These are phyloP conservation scores for Pseudochirops cupreus DNA, from an alignment of 2,797 vertebrate species.

Conservation along the genomic window DNA sequence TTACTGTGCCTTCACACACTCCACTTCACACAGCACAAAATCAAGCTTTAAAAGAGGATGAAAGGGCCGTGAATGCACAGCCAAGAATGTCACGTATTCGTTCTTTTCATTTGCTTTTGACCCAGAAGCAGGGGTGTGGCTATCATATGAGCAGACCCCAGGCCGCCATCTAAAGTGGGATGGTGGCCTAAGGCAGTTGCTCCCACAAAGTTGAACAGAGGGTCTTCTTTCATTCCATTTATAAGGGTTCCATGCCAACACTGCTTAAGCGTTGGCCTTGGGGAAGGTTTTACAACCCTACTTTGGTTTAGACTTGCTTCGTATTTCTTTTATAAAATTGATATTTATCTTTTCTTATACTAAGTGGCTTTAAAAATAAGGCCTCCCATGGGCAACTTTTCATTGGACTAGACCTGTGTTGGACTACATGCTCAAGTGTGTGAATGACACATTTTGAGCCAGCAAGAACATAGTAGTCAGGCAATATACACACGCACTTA, in stretches of 20 bases:
- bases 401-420: neutral
- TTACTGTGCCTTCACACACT: constrained; percentile 31
- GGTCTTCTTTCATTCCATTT: neutral
- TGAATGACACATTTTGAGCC: neutral
- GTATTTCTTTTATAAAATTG: neutral
- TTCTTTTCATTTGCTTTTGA: constrained; percentile 47
- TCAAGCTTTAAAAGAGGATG: constrained; percentile 32
- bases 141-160: neutral
- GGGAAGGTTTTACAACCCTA: neutral
- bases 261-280: neutral
- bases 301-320: neutral
- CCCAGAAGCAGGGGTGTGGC: constrained; percentile 16
- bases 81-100: constrained; percentile 51
- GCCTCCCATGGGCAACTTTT: neutral
- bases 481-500: too few relatives aligned
- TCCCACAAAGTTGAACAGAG: neutral
- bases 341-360: neutral
- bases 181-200: neutral
- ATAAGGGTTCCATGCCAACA: neutral
- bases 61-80: constrained; percentile 10
- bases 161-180: neutral
- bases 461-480: neutral
- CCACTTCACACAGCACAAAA: constrained; percentile 52
- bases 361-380: neutral
- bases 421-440: neutral